phyloP scores from a whole-genome alignment of 2,888 invertebrate species.

The Cryptus viduatorius region DNA sequence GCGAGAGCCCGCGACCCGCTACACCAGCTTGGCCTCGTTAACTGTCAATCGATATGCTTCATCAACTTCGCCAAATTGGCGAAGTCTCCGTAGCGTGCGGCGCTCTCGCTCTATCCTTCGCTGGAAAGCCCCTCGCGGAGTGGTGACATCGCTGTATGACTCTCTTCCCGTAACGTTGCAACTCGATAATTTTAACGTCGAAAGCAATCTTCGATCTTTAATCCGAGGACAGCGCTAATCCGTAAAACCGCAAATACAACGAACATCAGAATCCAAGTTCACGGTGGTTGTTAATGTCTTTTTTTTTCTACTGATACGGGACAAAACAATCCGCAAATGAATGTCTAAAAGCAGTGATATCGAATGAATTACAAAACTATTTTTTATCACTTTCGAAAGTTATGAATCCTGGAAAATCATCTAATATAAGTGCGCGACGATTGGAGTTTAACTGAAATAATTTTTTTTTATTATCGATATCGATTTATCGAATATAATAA shows the following conservation, averaged over 20 bases:
- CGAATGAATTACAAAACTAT: too few relatives aligned
- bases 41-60: constrained; percentile 70
- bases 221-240: constrained; percentile 39
- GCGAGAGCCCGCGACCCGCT: constrained; percentile 41
- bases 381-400: too few relatives aligned
- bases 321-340: too few relatives aligned
- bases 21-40: constrained; percentile 67
- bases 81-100: constrained; percentile 46
- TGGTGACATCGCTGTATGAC: constrained; percentile 7
- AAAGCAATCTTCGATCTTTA: constrained; percentile 67
- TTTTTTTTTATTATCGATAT: too few relatives aligned
- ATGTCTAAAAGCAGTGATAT: too few relatives aligned
- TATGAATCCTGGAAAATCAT: too few relatives aligned
- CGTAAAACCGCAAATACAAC: background rate
- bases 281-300: background rate
- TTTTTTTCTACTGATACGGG: background rate
- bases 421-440: too few relatives aligned
- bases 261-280: constrained; percentile 27
- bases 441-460: too few relatives aligned
- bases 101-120: constrained; percentile 11
- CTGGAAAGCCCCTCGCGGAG: constrained; percentile 14
- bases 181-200: constrained; percentile 62
- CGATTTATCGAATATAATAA: too few relatives aligned
- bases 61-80: constrained; percentile 68
- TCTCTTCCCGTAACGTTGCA: background rate